Conservation (phyloP, 2,888 invertebrate genomes). For the Epirrita christyi region DNA sequence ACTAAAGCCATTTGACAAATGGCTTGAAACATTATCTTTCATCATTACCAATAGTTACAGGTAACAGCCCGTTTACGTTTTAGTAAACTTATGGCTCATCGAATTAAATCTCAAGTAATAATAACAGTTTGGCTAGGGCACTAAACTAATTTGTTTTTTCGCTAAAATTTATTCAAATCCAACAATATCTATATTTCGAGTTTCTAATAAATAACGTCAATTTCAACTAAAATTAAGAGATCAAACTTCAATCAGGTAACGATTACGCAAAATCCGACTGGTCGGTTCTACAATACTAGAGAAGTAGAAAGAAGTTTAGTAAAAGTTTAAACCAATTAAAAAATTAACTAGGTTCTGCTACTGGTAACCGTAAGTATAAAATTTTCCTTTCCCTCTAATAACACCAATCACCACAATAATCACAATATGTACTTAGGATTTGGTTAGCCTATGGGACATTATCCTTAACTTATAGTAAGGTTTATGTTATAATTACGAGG, state of each 20-base stretch:
- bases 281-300: slow-evolving; percentile 28
- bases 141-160: slow-evolving; percentile 44
- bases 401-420: slow-evolving; percentile 65
- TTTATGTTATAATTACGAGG: slow-evolving; percentile 5
- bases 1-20: no score
- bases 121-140: slow-evolving; percentile 75
- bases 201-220: slow-evolving; percentile 67
- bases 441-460: slow-evolving; percentile 29
- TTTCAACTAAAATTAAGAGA: slow-evolving; percentile 74
- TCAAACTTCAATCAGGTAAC: slow-evolving; percentile 83
- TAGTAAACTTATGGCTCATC: slow-evolving; percentile 25
- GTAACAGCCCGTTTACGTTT: no score
- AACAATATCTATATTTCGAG: slow-evolving; percentile 59
- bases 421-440: slow-evolving; percentile 47
- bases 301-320: slow-evolving; percentile 36
- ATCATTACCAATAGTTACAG: no score
- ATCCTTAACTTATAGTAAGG: slow-evolving; percentile 11
- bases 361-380: slow-evolving; percentile 46
- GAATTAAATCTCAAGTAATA: slow-evolving; percentile 72
- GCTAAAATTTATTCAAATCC: slow-evolving; percentile 55
- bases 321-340: slow-evolving; percentile 38
- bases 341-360: slow-evolving; percentile 37
- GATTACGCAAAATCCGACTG: slow-evolving; percentile 36
- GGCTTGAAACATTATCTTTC: no score
- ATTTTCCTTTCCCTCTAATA: slow-evolving; percentile 60